Percentiles rank a stretch among this genome's conserved stretches.
Conservation (phyloP, 2,797 vertebrate species). For the Rhincodon typus region DNA sequence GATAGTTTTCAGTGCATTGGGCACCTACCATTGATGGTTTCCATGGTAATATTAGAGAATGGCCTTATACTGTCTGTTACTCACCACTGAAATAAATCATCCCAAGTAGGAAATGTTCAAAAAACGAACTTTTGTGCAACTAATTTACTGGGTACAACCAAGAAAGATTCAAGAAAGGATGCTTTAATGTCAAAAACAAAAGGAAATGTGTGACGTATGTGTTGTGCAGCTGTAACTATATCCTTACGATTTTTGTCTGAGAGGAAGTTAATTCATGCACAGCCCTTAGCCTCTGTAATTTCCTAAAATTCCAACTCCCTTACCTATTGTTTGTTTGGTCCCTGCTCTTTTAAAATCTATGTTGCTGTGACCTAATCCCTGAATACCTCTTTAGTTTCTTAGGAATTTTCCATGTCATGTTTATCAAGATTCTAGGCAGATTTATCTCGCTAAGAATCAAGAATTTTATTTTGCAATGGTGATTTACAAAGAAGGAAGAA, state of each 20-base stretch:
- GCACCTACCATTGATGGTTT: not conserved
- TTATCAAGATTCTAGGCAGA: not conserved
- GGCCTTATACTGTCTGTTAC: not conserved
- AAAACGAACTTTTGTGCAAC: not conserved
- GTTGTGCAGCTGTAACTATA: not conserved
- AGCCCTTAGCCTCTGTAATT: not conserved
- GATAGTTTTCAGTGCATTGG: not conserved
- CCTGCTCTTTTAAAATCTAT: not conserved
- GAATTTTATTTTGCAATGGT: not conserved
- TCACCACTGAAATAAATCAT: not conserved
- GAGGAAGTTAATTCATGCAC: not conserved
- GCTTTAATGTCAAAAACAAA: not conserved
- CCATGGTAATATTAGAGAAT: not conserved
- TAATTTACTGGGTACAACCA: not conserved
- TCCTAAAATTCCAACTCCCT: not conserved
- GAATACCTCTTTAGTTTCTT: not conserved
- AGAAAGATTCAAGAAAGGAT: not conserved
- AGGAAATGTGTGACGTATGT: not conserved
- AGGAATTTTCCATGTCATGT: not conserved
- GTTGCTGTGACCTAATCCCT: not conserved
- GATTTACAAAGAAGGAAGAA: not conserved
- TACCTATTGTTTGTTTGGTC: not conserved
- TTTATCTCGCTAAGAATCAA: not conserved
- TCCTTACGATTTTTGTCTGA: not conserved
- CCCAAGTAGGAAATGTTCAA: not conserved